Percentiles rank a stretch among this genome's conserved stretches.
Evolutionary conservation across 2,797 vertebrate genomes (phyloP).

Genomic region (Pteronotus mesoamericanus): DNA sequence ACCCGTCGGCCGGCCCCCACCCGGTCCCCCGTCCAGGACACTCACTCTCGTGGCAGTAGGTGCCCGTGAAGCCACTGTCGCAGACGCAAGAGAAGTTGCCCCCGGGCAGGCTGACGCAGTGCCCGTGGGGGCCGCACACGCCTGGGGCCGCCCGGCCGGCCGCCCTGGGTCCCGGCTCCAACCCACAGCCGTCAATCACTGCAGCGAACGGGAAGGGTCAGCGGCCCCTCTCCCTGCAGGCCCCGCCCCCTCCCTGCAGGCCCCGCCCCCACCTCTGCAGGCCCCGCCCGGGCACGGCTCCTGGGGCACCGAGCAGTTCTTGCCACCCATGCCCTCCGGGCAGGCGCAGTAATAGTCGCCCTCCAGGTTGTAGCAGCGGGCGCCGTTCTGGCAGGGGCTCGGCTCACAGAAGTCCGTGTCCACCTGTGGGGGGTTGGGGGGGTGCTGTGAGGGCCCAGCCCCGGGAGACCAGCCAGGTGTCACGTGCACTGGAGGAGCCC

Average conservation of each 20-base stretch:
- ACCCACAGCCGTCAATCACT: constrained; percentile 96
- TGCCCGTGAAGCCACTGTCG: constrained; percentile 92
- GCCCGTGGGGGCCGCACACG: constrained; percentile 95
- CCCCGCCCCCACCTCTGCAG: constrained; percentile 86
- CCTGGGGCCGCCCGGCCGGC: constrained; percentile 88
- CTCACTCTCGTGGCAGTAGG: constrained; percentile 98
- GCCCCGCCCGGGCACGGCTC: constrained; percentile 92
- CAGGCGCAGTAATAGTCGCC: constrained; percentile 94
- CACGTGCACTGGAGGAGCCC: fast-evolving
- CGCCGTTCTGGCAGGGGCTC: constrained; percentile 91
- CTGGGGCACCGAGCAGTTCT: constrained; percentile 92
- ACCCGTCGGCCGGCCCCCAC: fast-evolving
- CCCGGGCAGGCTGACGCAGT: constrained; percentile 90
- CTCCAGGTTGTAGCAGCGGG: constrained; percentile 87
- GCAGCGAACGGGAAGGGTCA: neutral
- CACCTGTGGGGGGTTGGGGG: constrained; percentile 81
- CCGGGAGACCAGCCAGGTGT: neutral
- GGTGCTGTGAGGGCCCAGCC: neutral
- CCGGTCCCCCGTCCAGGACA: neutral
- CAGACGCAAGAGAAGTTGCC: constrained; percentile 97
- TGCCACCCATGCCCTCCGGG: constrained; percentile 90
- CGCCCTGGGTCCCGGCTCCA: constrained; percentile 87
- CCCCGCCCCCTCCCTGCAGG: neutral
- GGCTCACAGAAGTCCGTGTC: constrained; percentile 89
- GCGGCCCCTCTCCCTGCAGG: neutral